phyloP scores from a whole-genome alignment of 2,888 invertebrate genomes.

The Mesodorylaimus sp. region DNA sequence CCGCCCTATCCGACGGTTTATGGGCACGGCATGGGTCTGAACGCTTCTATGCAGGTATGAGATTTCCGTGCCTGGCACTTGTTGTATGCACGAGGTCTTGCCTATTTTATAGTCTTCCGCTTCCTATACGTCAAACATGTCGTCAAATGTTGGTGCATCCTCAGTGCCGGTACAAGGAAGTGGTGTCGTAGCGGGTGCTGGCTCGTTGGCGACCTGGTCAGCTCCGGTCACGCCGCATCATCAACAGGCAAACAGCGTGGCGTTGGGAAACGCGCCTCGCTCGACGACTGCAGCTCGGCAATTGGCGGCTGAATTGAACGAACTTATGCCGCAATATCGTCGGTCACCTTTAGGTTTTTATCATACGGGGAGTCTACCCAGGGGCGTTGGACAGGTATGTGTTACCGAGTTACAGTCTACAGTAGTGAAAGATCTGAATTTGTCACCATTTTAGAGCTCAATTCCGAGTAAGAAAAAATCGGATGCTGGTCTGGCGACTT shows the following conservation, averaged over 20 bases:
- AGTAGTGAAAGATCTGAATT: no score
- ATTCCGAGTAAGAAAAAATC: background rate
- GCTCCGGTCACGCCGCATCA: background rate
- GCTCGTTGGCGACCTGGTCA: background rate
- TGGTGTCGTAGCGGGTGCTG: no score
- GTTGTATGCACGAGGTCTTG: no score
- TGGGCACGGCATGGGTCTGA: background rate
- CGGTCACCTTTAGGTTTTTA: conserved; percentile 10
- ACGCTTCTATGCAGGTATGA: background rate
- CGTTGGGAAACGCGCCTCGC: no score
- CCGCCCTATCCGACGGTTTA: background rate
- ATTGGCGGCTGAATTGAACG: conserved; percentile 27
- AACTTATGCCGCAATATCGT: conserved; percentile 15
- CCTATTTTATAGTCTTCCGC: conserved; percentile 6
- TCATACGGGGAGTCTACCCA: conserved; percentile 20
- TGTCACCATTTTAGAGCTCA: background rate
- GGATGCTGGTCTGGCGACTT: background rate
- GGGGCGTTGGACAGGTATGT: conserved; percentile 12
- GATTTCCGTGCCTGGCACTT: no score
- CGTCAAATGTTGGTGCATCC: no score
- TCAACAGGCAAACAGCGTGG: background rate
- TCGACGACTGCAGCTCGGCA: conserved; percentile 24
- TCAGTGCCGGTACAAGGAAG: no score
- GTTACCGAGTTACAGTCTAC: no score
- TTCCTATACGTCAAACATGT: background rate